Base-by-base conservation (phyloP, 2,888 invertebrate species). In the Pristionchus entomophagus region DNA sequence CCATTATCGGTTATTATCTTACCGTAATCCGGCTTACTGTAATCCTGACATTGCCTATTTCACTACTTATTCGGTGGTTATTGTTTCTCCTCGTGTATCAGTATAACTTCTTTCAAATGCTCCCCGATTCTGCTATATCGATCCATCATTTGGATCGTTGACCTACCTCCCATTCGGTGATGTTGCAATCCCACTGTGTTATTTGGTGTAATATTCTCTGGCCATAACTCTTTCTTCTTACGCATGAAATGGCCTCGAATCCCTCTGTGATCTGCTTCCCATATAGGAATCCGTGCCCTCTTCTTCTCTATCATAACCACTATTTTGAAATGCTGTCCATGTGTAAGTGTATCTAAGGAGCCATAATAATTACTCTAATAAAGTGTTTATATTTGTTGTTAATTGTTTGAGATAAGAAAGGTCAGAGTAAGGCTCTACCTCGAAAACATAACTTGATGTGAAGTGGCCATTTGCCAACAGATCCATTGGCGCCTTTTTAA, bases 11-110 rank as follows among this genome's bases (percentile, higher is more conserved):
- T 41, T 38, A 19, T 38, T 4, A 41, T 38, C 41, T 10, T 32
- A 35, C 69, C 38, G 38, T 69, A 69, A 69, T 69, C 69, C 69
- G 35, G 69, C 69, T 19, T 69, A 38, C 69, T 0, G 22, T 29
- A 10, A 6, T n/a, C 29, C n/a, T 0, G n/a, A 69, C 69, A 69
- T 69, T 69, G 69, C 69, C 69, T 69, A 69, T 19, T 22, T 14
- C 32, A 17, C 62, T 69, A 69, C 69, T 69, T 69, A 69, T 69
- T 69, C 69, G 69, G 69, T 69, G 69, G n/a, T n/a, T n/a, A n/a
- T 69, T 35, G 38, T 32, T 38, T 38, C 29, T 32, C 8, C n/a
- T 65, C 38, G n/a, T 17, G 35, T 69, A 38, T 38, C 17, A 19
- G 35, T 69, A 69, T 19, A 19, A 32, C 69, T 32, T 38, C 38